Evolutionary conservation across 2,888 invertebrate species (phyloP), one percentile per base, ranked within the genome.

Genomic region (Pandemis cinnamomeana): DNA sequence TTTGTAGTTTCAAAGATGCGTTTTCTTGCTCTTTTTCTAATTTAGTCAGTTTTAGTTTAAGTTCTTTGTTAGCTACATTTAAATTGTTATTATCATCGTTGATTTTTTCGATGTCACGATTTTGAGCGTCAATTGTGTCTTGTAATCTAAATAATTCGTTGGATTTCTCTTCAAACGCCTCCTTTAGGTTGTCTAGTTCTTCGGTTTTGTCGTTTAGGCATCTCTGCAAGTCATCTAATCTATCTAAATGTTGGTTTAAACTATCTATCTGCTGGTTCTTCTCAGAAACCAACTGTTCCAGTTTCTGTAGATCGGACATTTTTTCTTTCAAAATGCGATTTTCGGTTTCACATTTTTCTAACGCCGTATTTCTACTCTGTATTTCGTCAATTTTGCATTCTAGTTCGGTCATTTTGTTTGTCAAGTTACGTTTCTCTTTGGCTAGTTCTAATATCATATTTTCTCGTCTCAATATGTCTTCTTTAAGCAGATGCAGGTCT

Each of bases 371-470:
- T 77, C 90, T 89, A 76, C 90, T 92, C 72, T 93, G 90, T 64
- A 94, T 80, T 75, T 95, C 95, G 64, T 94, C 90, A 58, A 93
- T 89, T 82, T 93, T 95, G 15, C 94, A 89, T 80, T 95, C 94
- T 51, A 95, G 77, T 81, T 95, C 95, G n/a, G 90, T 84, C 78
- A 90, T 81, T 82, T 87, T 89, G 73, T 89, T 90, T 1, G 95
- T 94, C 72, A 95, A 81, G 76, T 93, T 94, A 15, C 94, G 92
- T 82, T 95, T 95, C 77, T 95, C 95, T 85, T 95, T 95, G 6
- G 95, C 94, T 48, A 95, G 84, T 84, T 94, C 94, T 67, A 95
- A 80, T 76, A 95, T 94, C 95, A 95, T 95, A 71, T 95, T 95
- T 79, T 95, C 95, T 77, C 95, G 91, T 75, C 95, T 90, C 0